These are phyloP conservation scores for Diarsia rubi DNA, from an alignment of 2,888 invertebrate species.

Conservation along the genomic window DNA sequence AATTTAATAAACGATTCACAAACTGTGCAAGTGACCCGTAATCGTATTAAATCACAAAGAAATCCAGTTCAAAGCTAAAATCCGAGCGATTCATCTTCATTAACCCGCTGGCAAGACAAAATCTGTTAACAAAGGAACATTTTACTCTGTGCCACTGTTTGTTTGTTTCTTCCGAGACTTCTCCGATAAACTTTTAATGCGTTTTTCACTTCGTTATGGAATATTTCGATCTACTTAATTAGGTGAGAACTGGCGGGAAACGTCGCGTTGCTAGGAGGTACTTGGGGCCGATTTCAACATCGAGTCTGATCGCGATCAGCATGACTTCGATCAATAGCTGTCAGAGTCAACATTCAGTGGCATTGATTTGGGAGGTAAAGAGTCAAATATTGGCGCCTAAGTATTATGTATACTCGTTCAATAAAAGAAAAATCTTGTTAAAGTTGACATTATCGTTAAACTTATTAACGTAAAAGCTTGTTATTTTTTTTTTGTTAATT, in stretches of 20 bases:
- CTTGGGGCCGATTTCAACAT: neutral
- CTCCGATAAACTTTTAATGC: slow-evolving; percentile 84
- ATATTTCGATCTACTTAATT: slow-evolving; percentile 84
- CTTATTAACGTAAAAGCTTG: no score
- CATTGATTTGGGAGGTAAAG: no score
- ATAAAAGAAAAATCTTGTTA: no score
- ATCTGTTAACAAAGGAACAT: slow-evolving; percentile 54
- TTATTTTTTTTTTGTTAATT: no score
- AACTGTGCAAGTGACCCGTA: slow-evolving; percentile 55
- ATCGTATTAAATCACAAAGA: slow-evolving; percentile 60
- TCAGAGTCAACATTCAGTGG: no score
- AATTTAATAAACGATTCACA: slow-evolving; percentile 46
- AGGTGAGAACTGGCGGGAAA: slow-evolving; percentile 76
- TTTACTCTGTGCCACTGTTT: slow-evolving; percentile 72
- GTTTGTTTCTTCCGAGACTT: slow-evolving; percentile 70
- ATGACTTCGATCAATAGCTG: neutral
- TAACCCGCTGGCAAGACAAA: slow-evolving; percentile 56
- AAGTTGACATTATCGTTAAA: no score
- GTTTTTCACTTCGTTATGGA: slow-evolving; percentile 85
- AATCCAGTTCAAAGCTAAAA: slow-evolving; percentile 58
- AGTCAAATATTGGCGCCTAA: no score
- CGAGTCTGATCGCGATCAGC: neutral
- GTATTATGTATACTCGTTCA: no score
- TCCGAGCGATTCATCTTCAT: slow-evolving; percentile 53
- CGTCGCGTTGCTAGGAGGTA: slow-evolving; percentile 69